Evolutionary conservation across 2,797 vertebrate species (phyloP), one percentile per base, ranked within the genome.

Genomic region (Enteromius mattozi): DNA sequence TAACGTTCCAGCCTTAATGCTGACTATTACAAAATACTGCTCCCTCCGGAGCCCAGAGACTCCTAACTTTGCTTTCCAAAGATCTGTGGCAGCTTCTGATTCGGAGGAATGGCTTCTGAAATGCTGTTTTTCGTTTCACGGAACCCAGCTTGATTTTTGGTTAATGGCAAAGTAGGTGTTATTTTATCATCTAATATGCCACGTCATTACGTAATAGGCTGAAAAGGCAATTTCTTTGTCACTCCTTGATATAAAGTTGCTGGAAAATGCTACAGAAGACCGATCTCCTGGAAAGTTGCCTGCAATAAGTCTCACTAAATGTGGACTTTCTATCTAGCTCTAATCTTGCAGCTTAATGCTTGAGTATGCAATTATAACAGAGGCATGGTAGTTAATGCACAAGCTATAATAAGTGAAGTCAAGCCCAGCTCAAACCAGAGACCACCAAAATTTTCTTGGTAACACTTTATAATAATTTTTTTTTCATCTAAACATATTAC

Each of bases 1-100:
- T 61, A 84, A 78, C 51, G 65, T 1, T 84, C 78, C 27, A 69
- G 19, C 12, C 9, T 40, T 77, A 72, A 71, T 84, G 83, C 83
- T 79, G 83, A 79, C 76, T 79, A 61, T 70, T 61, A 79, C 19
- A 74, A 79, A 72, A 84, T 72, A 79, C 40, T 72, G 66, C 66
- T 79, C 82, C 54, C 65, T 61, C 66, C 24, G 21, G 75, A 68
- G 51, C 72, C 17, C 27, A 69, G 45, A 21, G 40, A 63, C 40
- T 79, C 83, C 40, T 65, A 79, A 65, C 51, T 78, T 71, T 27
- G 6, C 65, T 78, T 84, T 70, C 65, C 75, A 70, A 61, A 72
- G 68, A 80, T 49, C 24, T 27, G 51, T n/a, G 49, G 63, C 82
- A 71, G 76, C 66, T 72, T 84, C 82, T 69, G 37, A 68, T 83